Evolutionary conservation across 1,140 invertebrate species (phyloP).

Genomic region (Listronotus bonariensis): DNA sequence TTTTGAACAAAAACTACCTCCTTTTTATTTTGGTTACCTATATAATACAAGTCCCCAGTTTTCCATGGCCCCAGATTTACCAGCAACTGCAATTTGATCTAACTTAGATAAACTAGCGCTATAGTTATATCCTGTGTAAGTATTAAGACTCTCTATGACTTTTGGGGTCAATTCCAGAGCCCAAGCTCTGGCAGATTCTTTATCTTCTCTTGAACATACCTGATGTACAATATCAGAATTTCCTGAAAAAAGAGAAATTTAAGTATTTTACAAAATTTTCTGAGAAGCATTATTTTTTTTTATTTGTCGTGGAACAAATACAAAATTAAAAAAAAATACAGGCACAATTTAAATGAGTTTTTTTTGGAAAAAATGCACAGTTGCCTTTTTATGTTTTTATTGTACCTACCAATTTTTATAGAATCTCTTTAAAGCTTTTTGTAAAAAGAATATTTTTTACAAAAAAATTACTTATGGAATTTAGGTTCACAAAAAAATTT

Average conservation of each 20-base stretch:
- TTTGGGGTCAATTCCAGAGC: slow-evolving; percentile 28
- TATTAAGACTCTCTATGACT: slow-evolving; percentile 21
- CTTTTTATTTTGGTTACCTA: slow-evolving; percentile 59
- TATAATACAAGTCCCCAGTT: slow-evolving; percentile 89
- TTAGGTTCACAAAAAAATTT: no score
- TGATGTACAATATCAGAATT: background rate
- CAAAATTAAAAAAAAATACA: no score
- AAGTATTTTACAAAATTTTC: no score
- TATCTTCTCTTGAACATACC: slow-evolving; percentile 33
- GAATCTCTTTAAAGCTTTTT: no score
- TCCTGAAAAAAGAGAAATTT: no score
- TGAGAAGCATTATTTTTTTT: background rate
- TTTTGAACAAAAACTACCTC: no score
- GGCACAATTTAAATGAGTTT: no score
- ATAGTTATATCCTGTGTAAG: slow-evolving; percentile 31
- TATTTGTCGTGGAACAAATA: slow-evolving; percentile 2
- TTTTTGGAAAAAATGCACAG: no score
- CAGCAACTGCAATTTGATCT: slow-evolving; percentile 73
- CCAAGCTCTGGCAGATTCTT: slow-evolving; percentile 2
- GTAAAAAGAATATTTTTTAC: no score
- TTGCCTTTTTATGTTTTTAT: no score
- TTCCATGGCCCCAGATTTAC: slow-evolving; percentile 95
- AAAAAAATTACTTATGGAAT: no score
- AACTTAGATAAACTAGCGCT: slow-evolving; percentile 28
- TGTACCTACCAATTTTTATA: no score